These are phyloP conservation scores for Hirudo medicinalis DNA, from an alignment of 1,140 invertebrate genomes.

Conservation along the genomic window DNA sequence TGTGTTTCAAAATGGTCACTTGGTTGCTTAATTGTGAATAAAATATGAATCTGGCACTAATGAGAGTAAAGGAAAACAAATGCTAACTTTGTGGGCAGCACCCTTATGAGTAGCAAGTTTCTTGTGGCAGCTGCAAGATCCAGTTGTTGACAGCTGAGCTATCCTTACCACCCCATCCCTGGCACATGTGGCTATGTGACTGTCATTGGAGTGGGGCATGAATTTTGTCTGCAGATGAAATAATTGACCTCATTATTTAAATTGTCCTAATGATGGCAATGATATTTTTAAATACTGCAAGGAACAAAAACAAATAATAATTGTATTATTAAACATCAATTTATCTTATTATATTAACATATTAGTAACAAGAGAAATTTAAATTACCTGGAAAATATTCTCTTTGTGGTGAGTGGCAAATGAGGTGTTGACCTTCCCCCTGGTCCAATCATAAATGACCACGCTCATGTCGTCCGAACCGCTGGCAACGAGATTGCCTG, in stretches of 20 bases:
- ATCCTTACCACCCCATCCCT: constrained; percentile 71
- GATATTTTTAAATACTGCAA: neutral
- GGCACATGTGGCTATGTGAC: constrained; percentile 70
- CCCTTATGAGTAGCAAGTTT: constrained; percentile 57
- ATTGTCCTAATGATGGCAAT: neutral
- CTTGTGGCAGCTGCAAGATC: constrained; percentile 44
- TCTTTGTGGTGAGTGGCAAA: constrained; percentile 65
- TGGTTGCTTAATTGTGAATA: neutral
- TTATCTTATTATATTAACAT: neutral
- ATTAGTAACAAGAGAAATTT: neutral
- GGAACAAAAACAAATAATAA: neutral
- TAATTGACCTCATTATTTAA: neutral
- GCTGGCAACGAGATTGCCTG: constrained; percentile 61
- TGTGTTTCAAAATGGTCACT: neutral
- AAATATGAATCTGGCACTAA: neutral
- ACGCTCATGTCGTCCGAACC: constrained; percentile 78
- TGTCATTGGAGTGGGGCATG: constrained; percentile 54
- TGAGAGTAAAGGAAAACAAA: neutral
- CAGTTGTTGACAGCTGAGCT: constrained; percentile 46
- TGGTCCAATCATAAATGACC: constrained; percentile 78
- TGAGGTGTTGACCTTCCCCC: constrained; percentile 49
- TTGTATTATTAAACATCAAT: neutral
- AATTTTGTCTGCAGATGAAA: constrained; percentile 50
- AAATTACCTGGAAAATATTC: constrained; percentile 76
- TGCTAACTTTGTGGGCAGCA: constrained; percentile 54